Evolutionary conservation across 2,888 invertebrate genomes (phyloP).

Genomic region (Myopa testacea): DNA sequence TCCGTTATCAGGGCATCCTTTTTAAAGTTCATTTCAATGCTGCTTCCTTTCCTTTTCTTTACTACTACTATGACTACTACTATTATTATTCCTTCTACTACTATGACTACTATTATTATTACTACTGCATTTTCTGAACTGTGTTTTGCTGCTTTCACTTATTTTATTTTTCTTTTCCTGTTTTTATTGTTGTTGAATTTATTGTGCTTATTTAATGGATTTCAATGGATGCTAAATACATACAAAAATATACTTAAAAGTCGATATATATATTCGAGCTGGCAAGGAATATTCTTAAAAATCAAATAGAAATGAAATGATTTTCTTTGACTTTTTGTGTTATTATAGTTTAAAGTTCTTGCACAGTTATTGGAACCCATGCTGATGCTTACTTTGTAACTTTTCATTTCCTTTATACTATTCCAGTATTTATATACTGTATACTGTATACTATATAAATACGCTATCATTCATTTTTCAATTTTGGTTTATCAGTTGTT

Average conservation of each 20-base stretch:
- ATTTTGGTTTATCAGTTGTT: not conserved
- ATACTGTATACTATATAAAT: too few relatives aligned
- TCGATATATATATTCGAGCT: too few relatives aligned
- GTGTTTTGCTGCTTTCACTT: not conserved
- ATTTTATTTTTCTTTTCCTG: not conserved
- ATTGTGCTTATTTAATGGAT: constrained; percentile 23
- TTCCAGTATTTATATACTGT: too few relatives aligned
- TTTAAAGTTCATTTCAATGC: not conserved
- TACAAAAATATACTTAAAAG: not conserved
- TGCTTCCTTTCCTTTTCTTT: not conserved
- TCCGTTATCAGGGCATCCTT: not conserved
- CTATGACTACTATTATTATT: not conserved
- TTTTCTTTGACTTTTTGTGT: too few relatives aligned
- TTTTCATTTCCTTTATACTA: too few relatives aligned
- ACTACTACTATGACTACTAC: not conserved
- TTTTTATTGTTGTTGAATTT: not conserved
- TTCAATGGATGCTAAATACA: not conserved
- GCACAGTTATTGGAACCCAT: too few relatives aligned
- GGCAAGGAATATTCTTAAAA: too few relatives aligned
- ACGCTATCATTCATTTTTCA: not conserved
- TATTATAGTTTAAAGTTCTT: too few relatives aligned
- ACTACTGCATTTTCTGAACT: not conserved
- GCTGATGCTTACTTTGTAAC: too few relatives aligned
- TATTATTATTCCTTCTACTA: not conserved
- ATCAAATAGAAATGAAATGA: too few relatives aligned